Conservation (phyloP, 2,888 invertebrate genomes). For the Euclidia mi region DNA sequence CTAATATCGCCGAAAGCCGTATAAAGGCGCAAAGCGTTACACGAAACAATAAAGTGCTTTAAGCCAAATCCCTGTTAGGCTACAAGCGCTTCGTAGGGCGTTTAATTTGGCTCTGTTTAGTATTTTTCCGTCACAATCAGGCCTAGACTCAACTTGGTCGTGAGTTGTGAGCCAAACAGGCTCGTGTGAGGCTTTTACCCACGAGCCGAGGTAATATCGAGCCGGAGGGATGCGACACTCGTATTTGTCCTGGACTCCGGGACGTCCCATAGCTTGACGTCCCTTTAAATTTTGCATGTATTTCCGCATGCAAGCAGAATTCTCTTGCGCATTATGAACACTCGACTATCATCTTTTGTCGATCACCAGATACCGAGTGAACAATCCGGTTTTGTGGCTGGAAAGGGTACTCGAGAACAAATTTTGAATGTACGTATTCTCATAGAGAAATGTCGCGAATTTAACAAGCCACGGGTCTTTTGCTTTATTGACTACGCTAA, state of each 20-base stretch:
- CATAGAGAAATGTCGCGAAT: no score
- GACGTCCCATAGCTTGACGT: background rate
- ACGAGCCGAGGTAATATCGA: slow-evolving; percentile 48
- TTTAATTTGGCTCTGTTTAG: slow-evolving; percentile 58
- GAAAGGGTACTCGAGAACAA: no score
- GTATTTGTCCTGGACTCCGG: slow-evolving; percentile 10
- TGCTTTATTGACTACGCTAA: no score
- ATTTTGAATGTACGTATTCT: no score
- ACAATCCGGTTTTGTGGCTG: no score
- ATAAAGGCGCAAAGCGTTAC: slow-evolving; percentile 32
- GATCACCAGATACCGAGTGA: no score
- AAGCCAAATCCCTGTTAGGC: slow-evolving; percentile 26
- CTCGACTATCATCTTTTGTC: no score
- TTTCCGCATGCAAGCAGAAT: no score
- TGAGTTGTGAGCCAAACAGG: slow-evolving; percentile 56
- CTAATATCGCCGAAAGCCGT: slow-evolving; percentile 17
- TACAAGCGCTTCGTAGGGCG: slow-evolving; percentile 23
- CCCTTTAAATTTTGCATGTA: no score
- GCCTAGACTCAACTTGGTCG: slow-evolving; percentile 58
- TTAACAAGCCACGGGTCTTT: no score
- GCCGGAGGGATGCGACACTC: slow-evolving; percentile 34
- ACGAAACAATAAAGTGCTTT: slow-evolving; percentile 35
- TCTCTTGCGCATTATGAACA: no score
- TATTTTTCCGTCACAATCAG: slow-evolving; percentile 59
- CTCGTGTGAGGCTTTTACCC: slow-evolving; percentile 34